Base-by-base conservation (phyloP, 2,113 vertebrate genomes). In the Parus major region DNA sequence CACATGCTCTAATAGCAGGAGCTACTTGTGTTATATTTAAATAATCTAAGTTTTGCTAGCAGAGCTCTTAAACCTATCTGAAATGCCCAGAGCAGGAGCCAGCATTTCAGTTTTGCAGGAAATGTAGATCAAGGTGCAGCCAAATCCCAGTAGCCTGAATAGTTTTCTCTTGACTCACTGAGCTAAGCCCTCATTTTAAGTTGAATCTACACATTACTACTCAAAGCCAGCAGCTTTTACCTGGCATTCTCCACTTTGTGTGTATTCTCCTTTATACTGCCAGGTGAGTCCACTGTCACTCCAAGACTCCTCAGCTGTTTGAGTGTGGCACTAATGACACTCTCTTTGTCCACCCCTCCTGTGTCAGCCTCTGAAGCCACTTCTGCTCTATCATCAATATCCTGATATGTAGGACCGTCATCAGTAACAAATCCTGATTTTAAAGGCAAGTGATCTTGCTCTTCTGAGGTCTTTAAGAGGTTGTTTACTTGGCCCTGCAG, bases 251-350 rank as follows among this genome's bases (percentile, higher is more conserved):
- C 98, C 29, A 98, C 97, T 27, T 98, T 98, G 59, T 97, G 96
- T 14, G 65, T 95, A 65, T 59, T 97, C 80, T 92, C 96, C 91
- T 97, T 97, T 82, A 97, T 85, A 59, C 93, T 94, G 6, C 82
- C 90, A 33, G 97, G 80, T 4, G 97, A 98, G 44, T 98, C 98
- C 70, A 99, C 56, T 29, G 97, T 92, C 57, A 99, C 98, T 42
- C 99, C 99, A 18, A 99, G 98, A 79, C 97, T 98, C 97, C 98
- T 98, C 82, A 99, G 98, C 57, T 99, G 99, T 91, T 97, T 97
- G 81, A 99, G 92, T 0, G 99, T 99, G 86, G 99, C 98, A 49
- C 93, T 98, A 63, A 99, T 90, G 81, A 99, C 98, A 42, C 93
- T 92, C 60, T 99, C 98, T 55, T 96, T 97, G 42, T 98, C 97